Base-by-base conservation (phyloP, 1,140 invertebrate species). In the Adelges cooleyi region DNA sequence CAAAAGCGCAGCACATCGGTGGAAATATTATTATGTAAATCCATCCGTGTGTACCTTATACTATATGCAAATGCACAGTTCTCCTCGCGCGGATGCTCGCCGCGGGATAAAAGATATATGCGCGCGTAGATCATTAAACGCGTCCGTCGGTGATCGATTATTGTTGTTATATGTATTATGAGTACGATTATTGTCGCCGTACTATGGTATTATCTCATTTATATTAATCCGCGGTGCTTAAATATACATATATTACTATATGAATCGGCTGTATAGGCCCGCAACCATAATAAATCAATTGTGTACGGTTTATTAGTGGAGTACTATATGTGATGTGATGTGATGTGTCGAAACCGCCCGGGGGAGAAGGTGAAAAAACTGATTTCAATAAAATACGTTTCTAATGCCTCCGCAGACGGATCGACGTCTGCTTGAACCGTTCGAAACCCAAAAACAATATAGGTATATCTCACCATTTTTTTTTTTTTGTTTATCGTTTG, bases 241-340 rank as follows among this genome's bases (percentile, higher is more conserved):
- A 18, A 46, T 22, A 25, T 46, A n/a, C n/a, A n/a, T n/a, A n/a
- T n/a, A n/a, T n/a, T n/a, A n/a, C n/a, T n/a, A n/a, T n/a, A n/a
- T n/a, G n/a, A n/a, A n/a, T n/a, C n/a, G n/a, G n/a, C n/a, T n/a
- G n/a, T n/a, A n/a, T n/a, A n/a, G n/a, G n/a, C n/a, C n/a, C n/a
- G 56, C 22, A 62, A 62, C 56, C 56, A 48, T 62, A 62, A 62
- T 62, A 62, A 62, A 62, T 62, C 56, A 62, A 62, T 62, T 62
- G 42, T 46, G 56, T 42, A 62, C 27, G 56, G 56, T 62, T 62
- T 62, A 62, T 62, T 62, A 62, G 56, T 62, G 27, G 56, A 62
- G 56, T 46, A 46, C 23, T 18, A 44, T 20, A 23, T 59, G 27
- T 48, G 42, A 46, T 33, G 42, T 46, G 46, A 23, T 59, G 27